phyloP scores from a whole-genome alignment of 2,888 invertebrate genomes.

The Abrostola triplasia region DNA sequence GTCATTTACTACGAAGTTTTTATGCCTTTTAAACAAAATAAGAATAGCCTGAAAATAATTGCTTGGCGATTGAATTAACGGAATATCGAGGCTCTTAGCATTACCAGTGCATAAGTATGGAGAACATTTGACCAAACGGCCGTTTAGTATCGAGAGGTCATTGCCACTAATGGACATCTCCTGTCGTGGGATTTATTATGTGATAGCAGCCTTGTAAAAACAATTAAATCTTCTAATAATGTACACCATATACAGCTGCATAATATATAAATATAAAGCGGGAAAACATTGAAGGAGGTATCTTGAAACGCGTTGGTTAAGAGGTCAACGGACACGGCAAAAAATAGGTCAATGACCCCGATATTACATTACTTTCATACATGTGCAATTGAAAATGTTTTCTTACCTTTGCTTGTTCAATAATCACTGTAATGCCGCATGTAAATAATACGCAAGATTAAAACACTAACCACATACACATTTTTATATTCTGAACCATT shows the following conservation, averaged over 20 bases:
- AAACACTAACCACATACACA: constrained; percentile 19
- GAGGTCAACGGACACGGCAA: constrained; percentile 82
- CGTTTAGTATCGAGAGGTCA: constrained; percentile 40
- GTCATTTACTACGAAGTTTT: constrained; percentile 23
- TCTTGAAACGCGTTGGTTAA: constrained; percentile 78
- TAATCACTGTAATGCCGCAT: constrained; percentile 64
- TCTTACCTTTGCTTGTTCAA: constrained; percentile 61
- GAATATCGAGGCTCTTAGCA: constrained; percentile 14
- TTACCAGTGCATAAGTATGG: constrained; percentile 21
- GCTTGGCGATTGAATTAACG: constrained; percentile 2
- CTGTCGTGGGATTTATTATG: constrained; percentile 23
- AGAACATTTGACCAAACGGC: constrained; percentile 21
- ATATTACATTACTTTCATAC: constrained; percentile 74
- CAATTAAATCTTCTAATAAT: constrained; percentile 22
- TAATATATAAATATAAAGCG: constrained; percentile 56
- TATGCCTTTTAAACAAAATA: constrained; percentile 21
- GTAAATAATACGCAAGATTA: constrained; percentile 45
- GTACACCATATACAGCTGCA: constrained; percentile 8
- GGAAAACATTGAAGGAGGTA: constrained; percentile 61
- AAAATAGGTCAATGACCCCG: constrained; percentile 80
- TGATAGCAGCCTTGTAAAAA: constrained; percentile 41
- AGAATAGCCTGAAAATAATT: constrained; percentile 29
- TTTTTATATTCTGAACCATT: constrained; percentile 22
- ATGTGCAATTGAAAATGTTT: constrained; percentile 58
- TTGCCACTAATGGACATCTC: constrained; percentile 26